Evolutionary conservation across 2,888 invertebrate genomes (phyloP).

Genomic region (Pseudococcus jackbeardsleyi): DNA sequence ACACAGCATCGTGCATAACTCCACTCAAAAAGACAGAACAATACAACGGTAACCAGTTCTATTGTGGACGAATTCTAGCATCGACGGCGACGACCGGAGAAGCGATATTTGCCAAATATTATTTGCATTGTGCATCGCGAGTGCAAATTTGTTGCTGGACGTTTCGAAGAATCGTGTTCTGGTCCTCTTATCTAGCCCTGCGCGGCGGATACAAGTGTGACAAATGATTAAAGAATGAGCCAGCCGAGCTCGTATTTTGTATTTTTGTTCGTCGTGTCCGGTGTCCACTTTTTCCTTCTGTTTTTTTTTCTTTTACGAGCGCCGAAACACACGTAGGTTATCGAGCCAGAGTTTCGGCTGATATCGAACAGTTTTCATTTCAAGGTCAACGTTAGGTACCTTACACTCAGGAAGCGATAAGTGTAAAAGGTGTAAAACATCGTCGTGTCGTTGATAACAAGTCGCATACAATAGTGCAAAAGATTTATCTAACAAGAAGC

Average conservation of each 20-base stretch:
- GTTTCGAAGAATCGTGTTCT: not conserved
- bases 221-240: not conserved
- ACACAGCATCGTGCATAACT: too few species aligned
- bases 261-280: not conserved
- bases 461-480: not conserved
- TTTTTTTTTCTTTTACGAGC: not conserved
- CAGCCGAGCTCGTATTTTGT: not conserved
- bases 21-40: too few species aligned
- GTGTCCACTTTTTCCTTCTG: not conserved
- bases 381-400: not conserved
- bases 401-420: conserved; percentile 11
- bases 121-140: not conserved
- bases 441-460: not conserved
- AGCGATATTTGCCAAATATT: too few species aligned
- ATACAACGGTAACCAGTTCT: too few species aligned
- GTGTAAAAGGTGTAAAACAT: not conserved
- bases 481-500: not conserved
- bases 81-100: too few species aligned
- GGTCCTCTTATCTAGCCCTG: too few species aligned
- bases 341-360: not conserved
- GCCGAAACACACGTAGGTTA: not conserved
- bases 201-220: not conserved
- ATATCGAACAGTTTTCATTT: not conserved
- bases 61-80: not conserved
- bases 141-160: not conserved